These are phyloP conservation scores for Microtus richardsoni DNA, from an alignment of 2,113 vertebrate species.

Conservation along the genomic window DNA sequence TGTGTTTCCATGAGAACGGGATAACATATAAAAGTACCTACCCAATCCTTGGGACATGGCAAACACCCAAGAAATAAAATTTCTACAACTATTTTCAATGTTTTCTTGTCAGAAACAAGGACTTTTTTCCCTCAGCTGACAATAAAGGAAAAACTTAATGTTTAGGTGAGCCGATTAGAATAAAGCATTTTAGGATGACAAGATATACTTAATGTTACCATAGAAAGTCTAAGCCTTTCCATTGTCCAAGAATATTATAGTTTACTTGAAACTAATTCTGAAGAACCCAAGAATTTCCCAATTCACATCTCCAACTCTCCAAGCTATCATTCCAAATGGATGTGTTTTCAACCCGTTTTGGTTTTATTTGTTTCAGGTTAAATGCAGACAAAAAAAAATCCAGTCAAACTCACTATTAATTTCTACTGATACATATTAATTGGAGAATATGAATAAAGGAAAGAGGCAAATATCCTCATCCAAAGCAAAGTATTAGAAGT, in stretches of 20 bases:
- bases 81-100: conserved; percentile 69
- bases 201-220: conserved; percentile 54
- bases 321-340: conserved; percentile 36
- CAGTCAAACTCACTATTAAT: not conserved
- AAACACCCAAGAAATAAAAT: conserved; percentile 57
- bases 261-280: conserved; percentile 39
- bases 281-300: conserved; percentile 32
- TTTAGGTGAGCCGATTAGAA: conserved; percentile 59
- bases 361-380: conserved; percentile 39
- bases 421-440: conserved; percentile 1
- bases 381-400: conserved; percentile 1
- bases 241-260: conserved; percentile 59
- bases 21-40: conserved; percentile 68
- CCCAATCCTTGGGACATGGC: conserved; percentile 51
- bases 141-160: conserved; percentile 56
- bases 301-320: conserved; percentile 14
- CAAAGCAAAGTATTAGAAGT: conserved; percentile 55
- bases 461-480: not conserved
- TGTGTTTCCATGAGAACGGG: conserved; percentile 67
- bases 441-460: conserved; percentile 16
- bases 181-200: conserved; percentile 61
- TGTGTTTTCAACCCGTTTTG: not conserved
- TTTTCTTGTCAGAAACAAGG: conserved; percentile 57
- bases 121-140: conserved; percentile 49
- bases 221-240: conserved; percentile 61